Percentiles rank a stretch among this genome's conserved stretches.
Evolutionary conservation across 1,140 invertebrate species (phyloP).

Genomic region (Drosophila kohkoa): DNA sequence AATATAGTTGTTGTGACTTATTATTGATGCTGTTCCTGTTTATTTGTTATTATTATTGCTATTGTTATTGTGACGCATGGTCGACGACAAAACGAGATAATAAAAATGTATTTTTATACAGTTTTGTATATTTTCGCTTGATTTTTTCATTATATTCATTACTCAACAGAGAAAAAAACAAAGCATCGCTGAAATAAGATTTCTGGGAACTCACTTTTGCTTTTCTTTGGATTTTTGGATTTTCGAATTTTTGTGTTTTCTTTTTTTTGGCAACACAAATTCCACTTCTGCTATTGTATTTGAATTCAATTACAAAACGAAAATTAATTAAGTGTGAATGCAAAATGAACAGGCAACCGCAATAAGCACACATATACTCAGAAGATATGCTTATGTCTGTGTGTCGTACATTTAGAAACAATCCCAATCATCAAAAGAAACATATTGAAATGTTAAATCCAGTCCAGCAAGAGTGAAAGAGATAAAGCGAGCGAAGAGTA

Average conservation of each 20-base stretch:
- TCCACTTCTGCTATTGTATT: conserved; percentile 40
- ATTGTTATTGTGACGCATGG: conserved; percentile 41
- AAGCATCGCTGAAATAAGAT: conserved; percentile 15
- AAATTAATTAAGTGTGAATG: conserved; percentile 71
- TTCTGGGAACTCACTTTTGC: conserved; percentile 35
- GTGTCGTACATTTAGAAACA: conserved; percentile 27
- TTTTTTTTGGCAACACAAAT: conserved; percentile 36
- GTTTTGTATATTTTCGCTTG: conserved; percentile 35
- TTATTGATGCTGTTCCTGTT: background rate
- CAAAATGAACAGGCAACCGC: conserved; percentile 52
- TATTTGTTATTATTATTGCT: conserved; percentile 14
- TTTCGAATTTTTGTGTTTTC: background rate
- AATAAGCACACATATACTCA: conserved; percentile 9
- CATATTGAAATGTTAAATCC: conserved; percentile 49
- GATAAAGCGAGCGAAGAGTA: conserved; percentile 3
- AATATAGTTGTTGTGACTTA: conserved; percentile 54
- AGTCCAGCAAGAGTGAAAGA: conserved; percentile 29
- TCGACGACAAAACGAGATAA: conserved; percentile 55
- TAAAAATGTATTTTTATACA: conserved; percentile 69
- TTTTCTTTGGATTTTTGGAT: conserved; percentile 2
- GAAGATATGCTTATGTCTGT: background rate
- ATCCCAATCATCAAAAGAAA: conserved; percentile 51
- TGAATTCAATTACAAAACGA: conserved; percentile 47
- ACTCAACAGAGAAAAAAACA: conserved; percentile 16
- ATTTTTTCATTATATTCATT: conserved; percentile 30